Percentiles rank a stretch among this genome's conserved stretches.
Conservation (phyloP, 2,888 invertebrate species). For the Habroteleia sp. region DNA sequence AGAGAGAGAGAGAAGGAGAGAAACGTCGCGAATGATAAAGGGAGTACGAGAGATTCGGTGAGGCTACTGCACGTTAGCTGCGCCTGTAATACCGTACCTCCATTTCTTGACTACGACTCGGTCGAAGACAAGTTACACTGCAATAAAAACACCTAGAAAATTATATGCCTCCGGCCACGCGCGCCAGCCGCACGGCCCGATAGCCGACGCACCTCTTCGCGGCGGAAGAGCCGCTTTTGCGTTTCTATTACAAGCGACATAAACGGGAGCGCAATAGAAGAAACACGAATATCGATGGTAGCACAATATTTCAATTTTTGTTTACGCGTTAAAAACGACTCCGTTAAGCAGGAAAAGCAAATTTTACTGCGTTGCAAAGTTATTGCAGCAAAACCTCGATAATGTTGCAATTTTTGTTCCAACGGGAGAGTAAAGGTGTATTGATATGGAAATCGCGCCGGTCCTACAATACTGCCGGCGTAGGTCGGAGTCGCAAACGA, state of each 20-base stretch:
- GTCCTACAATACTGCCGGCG: slow-evolving; percentile 26
- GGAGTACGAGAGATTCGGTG: slow-evolving; percentile 65
- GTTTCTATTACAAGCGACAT: slow-evolving; percentile 70
- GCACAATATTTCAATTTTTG: slow-evolving; percentile 38
- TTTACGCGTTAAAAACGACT: slow-evolving; percentile 11
- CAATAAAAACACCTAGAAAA: slow-evolving; percentile 81
- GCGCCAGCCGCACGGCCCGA: slow-evolving; percentile 67
- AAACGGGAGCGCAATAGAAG: slow-evolving; percentile 48
- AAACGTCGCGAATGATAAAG: slow-evolving; percentile 57
- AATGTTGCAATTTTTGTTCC: slow-evolving; percentile 38
- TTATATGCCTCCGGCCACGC: slow-evolving; percentile 79
- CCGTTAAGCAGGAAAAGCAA: slow-evolving; percentile 5
- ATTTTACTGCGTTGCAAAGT: slow-evolving; percentile 24
- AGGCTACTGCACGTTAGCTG: slow-evolving; percentile 80
- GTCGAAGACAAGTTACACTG: slow-evolving; percentile 81
- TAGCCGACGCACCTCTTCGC: slow-evolving; percentile 52
- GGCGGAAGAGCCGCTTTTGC: slow-evolving; percentile 67
- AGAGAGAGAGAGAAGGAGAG: slow-evolving; percentile 61
- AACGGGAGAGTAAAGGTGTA: slow-evolving; percentile 9
- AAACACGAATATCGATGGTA: slow-evolving; percentile 10
- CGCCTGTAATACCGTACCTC: slow-evolving; percentile 79
- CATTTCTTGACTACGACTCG: slow-evolving; percentile 76
- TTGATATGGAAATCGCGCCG: slow-evolving; percentile 41
- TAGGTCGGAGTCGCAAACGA: slow-evolving; percentile 21
- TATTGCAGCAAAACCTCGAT: slow-evolving; percentile 24